phyloP scores from a whole-genome alignment of 2,888 invertebrate genomes.

The Therioaphis trifolii region DNA sequence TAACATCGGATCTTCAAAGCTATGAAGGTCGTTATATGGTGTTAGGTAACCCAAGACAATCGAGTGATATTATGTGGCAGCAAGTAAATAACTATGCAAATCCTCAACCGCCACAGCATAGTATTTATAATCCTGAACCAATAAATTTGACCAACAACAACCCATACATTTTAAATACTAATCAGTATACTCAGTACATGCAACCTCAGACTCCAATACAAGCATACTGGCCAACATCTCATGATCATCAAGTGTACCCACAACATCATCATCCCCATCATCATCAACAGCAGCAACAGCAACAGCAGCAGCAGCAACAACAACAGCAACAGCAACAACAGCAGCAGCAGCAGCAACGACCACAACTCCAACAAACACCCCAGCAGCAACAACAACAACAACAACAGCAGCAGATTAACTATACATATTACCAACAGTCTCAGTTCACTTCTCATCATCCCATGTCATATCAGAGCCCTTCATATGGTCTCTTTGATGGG shows the following conservation, averaged over 20 bases:
- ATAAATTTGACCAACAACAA: conserved; percentile 53
- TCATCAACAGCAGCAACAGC: conserved; percentile 47
- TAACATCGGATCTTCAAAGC: conserved; percentile 73
- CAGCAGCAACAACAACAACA: conserved; percentile 51
- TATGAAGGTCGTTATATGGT: conserved; percentile 73
- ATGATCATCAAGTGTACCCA: conserved; percentile 68
- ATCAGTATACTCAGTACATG: conserved; percentile 48
- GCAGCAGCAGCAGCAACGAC: conserved; percentile 23
- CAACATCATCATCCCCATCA: conserved; percentile 46
- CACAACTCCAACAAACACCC: conserved; percentile 26
- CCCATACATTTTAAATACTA: conserved; percentile 47
- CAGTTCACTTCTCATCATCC: conserved; percentile 65
- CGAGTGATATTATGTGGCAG: conserved; percentile 64
- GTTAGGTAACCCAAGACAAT: conserved; percentile 69
- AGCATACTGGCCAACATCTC: no score
- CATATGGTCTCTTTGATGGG: conserved; percentile 69
- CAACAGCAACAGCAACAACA: conserved; percentile 27
- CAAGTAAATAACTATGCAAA: conserved; percentile 61
- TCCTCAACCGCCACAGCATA: conserved; percentile 52
- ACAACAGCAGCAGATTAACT: conserved; percentile 63
- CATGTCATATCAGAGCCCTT: conserved; percentile 66
- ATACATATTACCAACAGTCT: conserved; percentile 67
- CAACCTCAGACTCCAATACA: conserved; percentile 67
- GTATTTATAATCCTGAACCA: conserved; percentile 50
- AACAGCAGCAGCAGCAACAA: conserved; percentile 59